These are phyloP conservation scores for Gadus chalcogrammus DNA, from an alignment of 2,113 vertebrate species.

Conservation along the genomic window DNA sequence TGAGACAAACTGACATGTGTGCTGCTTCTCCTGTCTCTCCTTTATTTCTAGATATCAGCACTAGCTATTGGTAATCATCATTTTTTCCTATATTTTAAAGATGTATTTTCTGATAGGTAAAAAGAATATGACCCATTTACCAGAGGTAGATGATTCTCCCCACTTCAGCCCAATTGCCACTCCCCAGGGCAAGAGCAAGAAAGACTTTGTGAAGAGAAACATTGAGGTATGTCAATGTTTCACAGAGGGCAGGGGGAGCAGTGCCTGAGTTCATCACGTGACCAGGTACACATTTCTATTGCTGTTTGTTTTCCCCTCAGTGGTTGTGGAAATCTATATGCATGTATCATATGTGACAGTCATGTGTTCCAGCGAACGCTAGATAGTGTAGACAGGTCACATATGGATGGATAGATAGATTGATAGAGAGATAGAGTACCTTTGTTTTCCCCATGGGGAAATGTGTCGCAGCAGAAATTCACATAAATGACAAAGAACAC, in stretches of 20 bases:
- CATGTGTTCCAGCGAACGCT: too few relatives aligned
- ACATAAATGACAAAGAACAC: too few relatives aligned
- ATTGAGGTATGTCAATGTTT: conserved; percentile 83
- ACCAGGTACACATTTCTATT: neutral
- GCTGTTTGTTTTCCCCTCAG: conserved; percentile 31
- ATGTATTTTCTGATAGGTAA: conserved; percentile 38
- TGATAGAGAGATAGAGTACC: too few relatives aligned
- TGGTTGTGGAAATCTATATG: neutral
- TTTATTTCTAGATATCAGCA: too few relatives aligned
- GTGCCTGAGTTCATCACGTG: conserved; percentile 26
- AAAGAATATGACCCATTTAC: conserved; percentile 14
- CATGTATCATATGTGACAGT: neutral
- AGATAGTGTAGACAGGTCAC: too few relatives aligned
- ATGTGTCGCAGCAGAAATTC: too few relatives aligned
- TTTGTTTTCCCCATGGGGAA: too few relatives aligned
- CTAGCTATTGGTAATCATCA: neutral
- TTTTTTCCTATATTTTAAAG: neutral
- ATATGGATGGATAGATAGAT: too few relatives aligned
- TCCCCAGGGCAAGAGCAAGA: conserved; percentile 63
- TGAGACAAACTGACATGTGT: neutral
- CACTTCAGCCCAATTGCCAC: conserved; percentile 38
- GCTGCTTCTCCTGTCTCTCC: neutral
- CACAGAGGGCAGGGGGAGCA: conserved; percentile 33
- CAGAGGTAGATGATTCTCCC: conserved; percentile 23
- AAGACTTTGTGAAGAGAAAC: conserved; percentile 88